Evolutionary conservation across 1,140 invertebrate species (phyloP), one percentile per base, ranked within the genome.

Genomic region (Zaprionus capensis): DNA sequence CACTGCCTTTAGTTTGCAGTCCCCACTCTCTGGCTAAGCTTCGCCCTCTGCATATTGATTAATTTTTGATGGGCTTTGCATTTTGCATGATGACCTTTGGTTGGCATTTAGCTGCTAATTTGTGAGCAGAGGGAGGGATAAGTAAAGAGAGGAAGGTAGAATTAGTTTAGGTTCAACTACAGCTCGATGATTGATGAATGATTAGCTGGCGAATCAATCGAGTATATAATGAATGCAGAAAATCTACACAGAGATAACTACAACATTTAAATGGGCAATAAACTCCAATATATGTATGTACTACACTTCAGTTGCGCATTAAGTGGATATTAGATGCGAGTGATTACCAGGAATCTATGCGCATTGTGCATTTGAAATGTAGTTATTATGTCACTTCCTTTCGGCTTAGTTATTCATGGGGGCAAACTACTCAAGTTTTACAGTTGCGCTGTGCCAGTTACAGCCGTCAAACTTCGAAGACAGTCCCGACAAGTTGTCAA

Each of bases 1-100:
- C 26, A 28, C 34, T 44, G 1, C 28, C 26, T 6, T 28, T 28
- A 24, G 3, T 24, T 26, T 26, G 24, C 24, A 26, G 24, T 26
- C 5, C 4, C 26, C 26, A 28, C 1, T 28, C 1, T 28, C 26
- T 28, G 26, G 26, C 26, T 7, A 28, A 7, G 5, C 44, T 4
- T n/a, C 28, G 5, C 15, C 22, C 14, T 53, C 26, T 59, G 70
- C 62, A 65, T 83, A 81, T 90, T 90, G 81, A 88, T 88, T 90
- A 78, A 65, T 76, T 81, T 88, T 74, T 84, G 81, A 88, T 90
- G 88, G 84, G 78, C 63, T 73, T 46, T 66, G 78, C 71, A 74
- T 74, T 81, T 77, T 36, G 58, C 56, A 77, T 65, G 74, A 71
- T 88, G 81, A 84, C 84, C 80, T 80, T 72, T 78, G 70, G 53